Evolutionary conservation across 2,113 vertebrate genomes (phyloP).

Genomic region (Nothocercus julius): DNA sequence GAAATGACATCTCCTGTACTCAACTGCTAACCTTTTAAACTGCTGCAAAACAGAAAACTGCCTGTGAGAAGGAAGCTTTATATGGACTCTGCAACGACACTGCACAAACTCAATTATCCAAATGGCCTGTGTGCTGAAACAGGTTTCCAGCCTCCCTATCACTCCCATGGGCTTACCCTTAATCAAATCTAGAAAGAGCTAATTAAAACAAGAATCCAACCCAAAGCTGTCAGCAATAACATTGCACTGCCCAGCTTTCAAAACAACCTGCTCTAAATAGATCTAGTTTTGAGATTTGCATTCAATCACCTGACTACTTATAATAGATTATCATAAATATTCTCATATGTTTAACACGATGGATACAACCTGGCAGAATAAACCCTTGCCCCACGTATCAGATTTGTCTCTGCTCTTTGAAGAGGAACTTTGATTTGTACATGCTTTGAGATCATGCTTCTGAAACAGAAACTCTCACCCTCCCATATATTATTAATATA

Average conservation of each 20-base stretch:
- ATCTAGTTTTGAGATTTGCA: fast-evolving
- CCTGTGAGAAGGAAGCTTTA: fast-evolving
- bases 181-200: neutral
- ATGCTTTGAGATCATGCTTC: neutral
- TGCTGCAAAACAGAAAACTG: neutral
- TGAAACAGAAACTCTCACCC: neutral
- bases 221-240: neutral
- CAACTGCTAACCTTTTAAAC: neutral
- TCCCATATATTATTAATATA: neutral
- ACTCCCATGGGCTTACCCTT: neutral
- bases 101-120: neutral
- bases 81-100: neutral
- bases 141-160: neutral
- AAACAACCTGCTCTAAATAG: neutral
- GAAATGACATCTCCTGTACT: neutral
- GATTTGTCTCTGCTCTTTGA: neutral
- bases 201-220: neutral
- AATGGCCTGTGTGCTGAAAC: neutral
- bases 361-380: neutral
- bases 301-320: neutral
- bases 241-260: neutral
- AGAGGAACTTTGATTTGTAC: neutral
- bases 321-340: neutral
- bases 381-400: neutral
- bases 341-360: neutral